These are phyloP conservation scores for Pyrrhia umbra DNA, from an alignment of 2,888 invertebrate genomes.

Conservation along the genomic window DNA sequence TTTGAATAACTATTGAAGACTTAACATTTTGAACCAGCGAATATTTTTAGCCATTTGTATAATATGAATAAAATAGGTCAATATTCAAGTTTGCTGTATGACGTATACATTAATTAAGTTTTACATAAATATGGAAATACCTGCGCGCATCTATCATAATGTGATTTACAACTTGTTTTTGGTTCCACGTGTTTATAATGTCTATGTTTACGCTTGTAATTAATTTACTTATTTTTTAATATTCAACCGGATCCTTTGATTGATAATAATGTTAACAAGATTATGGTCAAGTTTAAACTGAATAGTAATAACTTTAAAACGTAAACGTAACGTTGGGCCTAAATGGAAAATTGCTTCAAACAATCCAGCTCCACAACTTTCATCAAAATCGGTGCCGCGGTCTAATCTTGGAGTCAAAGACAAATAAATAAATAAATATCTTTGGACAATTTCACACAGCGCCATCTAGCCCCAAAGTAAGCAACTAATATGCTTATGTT, in stretches of 20 bases:
- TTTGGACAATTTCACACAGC: too few species aligned
- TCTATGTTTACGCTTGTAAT: conserved; percentile 17
- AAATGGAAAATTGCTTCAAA: too few species aligned
- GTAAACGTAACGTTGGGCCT: too few species aligned
- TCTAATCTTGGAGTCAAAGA: too few species aligned
- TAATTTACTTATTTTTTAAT: conserved; percentile 6
- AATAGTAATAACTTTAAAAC: background rate
- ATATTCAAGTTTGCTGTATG: background rate
- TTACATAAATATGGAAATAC: conserved; percentile 22
- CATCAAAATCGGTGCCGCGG: too few species aligned
- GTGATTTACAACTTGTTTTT: conserved; percentile 49
- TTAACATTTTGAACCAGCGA: background rate
- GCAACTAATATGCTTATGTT: too few species aligned
- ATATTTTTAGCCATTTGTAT: background rate
- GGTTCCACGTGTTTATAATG: conserved; percentile 26
- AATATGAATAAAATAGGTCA: background rate
- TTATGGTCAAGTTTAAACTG: background rate
- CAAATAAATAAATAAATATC: too few species aligned
- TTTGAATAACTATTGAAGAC: too few species aligned
- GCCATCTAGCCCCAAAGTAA: too few species aligned
- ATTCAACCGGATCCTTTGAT: conserved; percentile 13
- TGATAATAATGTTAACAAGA: conserved; percentile 20
- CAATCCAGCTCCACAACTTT: too few species aligned
- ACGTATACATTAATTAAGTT: conserved; percentile 27
- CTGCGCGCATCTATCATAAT: conserved; percentile 1